Evolutionary conservation across 2,888 invertebrate species (phyloP).

Genomic region (Phyllotreta striolata): DNA sequence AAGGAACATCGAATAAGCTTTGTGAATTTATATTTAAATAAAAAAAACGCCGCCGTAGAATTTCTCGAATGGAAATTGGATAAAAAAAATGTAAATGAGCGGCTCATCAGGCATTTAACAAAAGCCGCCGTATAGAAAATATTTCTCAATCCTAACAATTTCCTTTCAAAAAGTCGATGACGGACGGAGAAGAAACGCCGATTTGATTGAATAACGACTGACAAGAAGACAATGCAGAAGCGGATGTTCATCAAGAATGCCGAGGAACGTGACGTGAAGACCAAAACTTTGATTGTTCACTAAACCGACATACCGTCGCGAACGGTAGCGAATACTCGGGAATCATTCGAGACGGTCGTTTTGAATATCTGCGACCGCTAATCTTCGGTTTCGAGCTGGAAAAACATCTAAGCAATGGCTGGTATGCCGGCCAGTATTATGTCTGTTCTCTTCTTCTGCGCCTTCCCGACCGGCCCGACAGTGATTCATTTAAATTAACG

Average conservation of each 20-base stretch:
- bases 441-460: neutral
- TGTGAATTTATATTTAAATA: too few relatives aligned
- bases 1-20: too few relatives aligned
- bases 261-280: conserved; percentile 55
- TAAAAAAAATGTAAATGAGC: too few relatives aligned
- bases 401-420: conserved; percentile 25
- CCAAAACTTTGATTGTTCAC: conserved; percentile 43
- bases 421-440: conserved; percentile 25
- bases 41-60: too few relatives aligned
- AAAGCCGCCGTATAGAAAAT: too few relatives aligned
- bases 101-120: too few relatives aligned
- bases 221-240: conserved; percentile 56
- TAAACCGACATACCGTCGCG: conserved; percentile 35
- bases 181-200: conserved; percentile 31
- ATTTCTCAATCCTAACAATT: conserved; percentile 26
- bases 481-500: too few relatives aligned
- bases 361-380: conserved; percentile 34
- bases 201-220: conserved; percentile 60
- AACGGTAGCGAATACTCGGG: conserved; percentile 40
- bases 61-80: too few relatives aligned
- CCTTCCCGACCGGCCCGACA: too few relatives aligned
- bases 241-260: conserved; percentile 51
- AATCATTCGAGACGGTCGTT: conserved; percentile 34
- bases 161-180: conserved; percentile 24
- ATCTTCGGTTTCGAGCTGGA: conserved; percentile 26